Evolutionary conservation across 2,888 invertebrate species (phyloP), one percentile per base, ranked within the genome.

Genomic region (Diarsia mendica): DNA sequence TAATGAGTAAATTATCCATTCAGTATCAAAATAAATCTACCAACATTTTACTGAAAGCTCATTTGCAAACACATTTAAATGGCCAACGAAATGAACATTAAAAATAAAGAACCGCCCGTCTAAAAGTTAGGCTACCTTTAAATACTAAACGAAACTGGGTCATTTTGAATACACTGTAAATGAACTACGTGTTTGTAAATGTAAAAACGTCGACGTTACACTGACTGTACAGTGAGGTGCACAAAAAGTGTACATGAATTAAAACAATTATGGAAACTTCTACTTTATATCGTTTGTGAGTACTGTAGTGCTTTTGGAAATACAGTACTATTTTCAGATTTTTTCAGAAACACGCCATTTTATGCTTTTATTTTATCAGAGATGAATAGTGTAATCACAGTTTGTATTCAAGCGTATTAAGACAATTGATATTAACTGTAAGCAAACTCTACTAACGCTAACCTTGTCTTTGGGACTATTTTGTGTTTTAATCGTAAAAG

Each of bases 91-190:
- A 75, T 48, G 61, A 69, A 65, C 72, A 80, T 82, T 67, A 77
- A 82, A 84, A 84, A 77, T 53, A 85, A 85, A 85, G 76, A 74
- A 73, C 68, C 46, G 44, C 60, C 53, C 69, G 70, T 74, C 82
- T 83, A 68, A 80, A 80, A 82, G 84, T 82, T 80, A 68, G 78
- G 66, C 66, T 71, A 84, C 82, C 79, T 85, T 81, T 83, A 87
- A 88, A 87, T 87, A 85, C 80, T 80, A 89, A 89, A 89, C 85
- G 87, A 85, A 92, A 91, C 87, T 89, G 79, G 89, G 90, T 88
- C 90, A 85, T 84, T 86, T 82, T 90, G 91, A 91, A 92, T 91
- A 87, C 90, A 84, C 79, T 86, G 88, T 87, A 92, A 92, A 91
- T 88, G 91, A 91, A 91, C 88, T 89, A 83, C 85, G 85, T 87